These are phyloP conservation scores for Apodemia hepburni DNA, from an alignment of 2,888 invertebrate species.

Conservation along the genomic window DNA sequence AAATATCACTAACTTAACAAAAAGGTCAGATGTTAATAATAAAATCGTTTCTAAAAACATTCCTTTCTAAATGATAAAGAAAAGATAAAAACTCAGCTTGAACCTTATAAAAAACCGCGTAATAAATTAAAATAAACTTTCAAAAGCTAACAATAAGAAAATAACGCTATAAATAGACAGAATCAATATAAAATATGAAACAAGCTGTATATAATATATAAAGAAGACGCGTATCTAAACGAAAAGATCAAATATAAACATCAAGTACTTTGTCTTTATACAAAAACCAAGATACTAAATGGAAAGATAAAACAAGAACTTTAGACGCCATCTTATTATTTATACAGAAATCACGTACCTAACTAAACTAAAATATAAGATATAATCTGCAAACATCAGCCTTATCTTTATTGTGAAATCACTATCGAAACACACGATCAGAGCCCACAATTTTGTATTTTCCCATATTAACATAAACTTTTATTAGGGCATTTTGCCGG, in stretches of 20 bases:
- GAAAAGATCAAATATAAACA: neutral
- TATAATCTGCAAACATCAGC: neutral
- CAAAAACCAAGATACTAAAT: neutral
- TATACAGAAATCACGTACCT: neutral
- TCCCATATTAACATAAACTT: constrained; percentile 9
- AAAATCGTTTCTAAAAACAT: no score
- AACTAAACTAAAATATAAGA: neutral
- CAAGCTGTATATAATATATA: no score
- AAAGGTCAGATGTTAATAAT: no score
- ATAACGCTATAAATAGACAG: no score
- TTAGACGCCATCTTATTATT: neutral
- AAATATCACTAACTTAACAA: no score
- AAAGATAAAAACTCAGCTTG: no score
- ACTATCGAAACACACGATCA: neutral
- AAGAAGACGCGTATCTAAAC: neutral
- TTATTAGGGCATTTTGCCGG: constrained; percentile 19
- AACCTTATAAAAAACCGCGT: no score
- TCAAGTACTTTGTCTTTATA: neutral
- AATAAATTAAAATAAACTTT: no score
- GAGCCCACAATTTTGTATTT: constrained; percentile 1
- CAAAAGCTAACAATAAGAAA: no score
- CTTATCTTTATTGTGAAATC: neutral
- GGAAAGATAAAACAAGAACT: no score
- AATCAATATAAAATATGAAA: no score
- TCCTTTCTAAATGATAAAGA: no score